Conservation (phyloP, 1,140 invertebrate species). For the Phymastichus coffea region DNA sequence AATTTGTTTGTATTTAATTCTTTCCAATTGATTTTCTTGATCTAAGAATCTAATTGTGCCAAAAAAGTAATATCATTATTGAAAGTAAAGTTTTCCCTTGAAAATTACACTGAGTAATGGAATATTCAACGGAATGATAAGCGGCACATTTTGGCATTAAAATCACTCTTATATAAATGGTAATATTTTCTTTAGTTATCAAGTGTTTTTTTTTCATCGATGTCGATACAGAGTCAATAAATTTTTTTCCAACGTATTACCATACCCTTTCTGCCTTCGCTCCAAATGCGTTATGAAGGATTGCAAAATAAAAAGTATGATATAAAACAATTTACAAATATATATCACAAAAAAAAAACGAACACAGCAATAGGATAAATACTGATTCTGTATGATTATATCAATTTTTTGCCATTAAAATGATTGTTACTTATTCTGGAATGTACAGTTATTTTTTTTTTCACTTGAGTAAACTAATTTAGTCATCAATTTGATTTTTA, state of each 20-base stretch:
- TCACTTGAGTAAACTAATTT: constrained; percentile 6
- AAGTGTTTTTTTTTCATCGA: background rate
- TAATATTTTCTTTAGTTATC: constrained; percentile 27
- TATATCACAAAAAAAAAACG: no score
- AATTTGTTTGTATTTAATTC: no score
- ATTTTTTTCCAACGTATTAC: background rate
- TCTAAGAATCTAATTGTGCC: no score
- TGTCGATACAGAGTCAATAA: background rate
- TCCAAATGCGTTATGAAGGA: constrained; percentile 13
- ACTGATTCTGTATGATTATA: no score
- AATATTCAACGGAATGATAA: constrained; percentile 41
- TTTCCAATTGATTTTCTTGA: no score
- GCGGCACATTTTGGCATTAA: constrained; percentile 49
- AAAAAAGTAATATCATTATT: no score
- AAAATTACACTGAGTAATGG: constrained; percentile 39
- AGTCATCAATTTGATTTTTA: background rate
- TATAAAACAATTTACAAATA: constrained; percentile 4
- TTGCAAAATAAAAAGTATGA: constrained; percentile 13
- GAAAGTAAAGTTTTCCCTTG: constrained; percentile 20
- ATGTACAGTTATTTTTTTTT: constrained; percentile 3
- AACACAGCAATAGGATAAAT: no score
- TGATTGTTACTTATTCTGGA: background rate
- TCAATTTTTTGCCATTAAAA: background rate
- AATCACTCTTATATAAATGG: constrained; percentile 34
- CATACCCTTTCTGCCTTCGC: constrained; percentile 1